Percentiles rank a stretch among this genome's conserved stretches.
phyloP scores from a whole-genome alignment of 2,113 vertebrate genomes.

The Anolis carolinensis region DNA sequence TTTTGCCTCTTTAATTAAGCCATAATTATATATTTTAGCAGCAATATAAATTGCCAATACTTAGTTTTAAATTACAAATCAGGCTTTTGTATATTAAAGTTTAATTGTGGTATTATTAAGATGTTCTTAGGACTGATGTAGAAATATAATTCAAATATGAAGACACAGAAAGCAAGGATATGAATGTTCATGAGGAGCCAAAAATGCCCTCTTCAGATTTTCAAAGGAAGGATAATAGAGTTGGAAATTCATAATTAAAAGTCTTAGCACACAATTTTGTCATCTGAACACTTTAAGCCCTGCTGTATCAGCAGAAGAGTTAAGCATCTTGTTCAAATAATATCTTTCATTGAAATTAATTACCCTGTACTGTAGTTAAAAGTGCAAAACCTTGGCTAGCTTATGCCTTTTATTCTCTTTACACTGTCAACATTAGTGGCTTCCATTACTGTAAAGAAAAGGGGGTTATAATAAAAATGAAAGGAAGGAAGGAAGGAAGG shows the following conservation, averaged over 20 bases:
- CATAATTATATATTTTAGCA: background rate
- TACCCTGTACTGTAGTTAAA: background rate
- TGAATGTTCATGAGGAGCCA: background rate
- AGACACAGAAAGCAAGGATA: background rate
- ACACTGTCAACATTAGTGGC: background rate
- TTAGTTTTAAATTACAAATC: background rate
- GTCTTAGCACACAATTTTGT: background rate
- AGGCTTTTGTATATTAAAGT: background rate
- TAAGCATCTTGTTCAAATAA: background rate
- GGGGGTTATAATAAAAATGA: background rate
- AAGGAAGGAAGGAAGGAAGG: background rate
- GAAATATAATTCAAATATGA: background rate
- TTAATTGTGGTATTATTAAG: background rate
- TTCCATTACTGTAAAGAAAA: background rate
- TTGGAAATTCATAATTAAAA: background rate
- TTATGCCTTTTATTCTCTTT: background rate
- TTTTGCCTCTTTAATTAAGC: background rate
- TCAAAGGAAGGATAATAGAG: background rate
- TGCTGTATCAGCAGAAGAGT: background rate
- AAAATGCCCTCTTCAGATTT: background rate
- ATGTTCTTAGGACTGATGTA: background rate
- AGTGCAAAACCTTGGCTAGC: background rate
- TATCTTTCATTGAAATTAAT: background rate
- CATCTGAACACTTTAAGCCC: too few species aligned
- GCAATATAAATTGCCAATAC: background rate